Conservation (phyloP, 2,113 vertebrate species). For the Podocnemis expansa region DNA sequence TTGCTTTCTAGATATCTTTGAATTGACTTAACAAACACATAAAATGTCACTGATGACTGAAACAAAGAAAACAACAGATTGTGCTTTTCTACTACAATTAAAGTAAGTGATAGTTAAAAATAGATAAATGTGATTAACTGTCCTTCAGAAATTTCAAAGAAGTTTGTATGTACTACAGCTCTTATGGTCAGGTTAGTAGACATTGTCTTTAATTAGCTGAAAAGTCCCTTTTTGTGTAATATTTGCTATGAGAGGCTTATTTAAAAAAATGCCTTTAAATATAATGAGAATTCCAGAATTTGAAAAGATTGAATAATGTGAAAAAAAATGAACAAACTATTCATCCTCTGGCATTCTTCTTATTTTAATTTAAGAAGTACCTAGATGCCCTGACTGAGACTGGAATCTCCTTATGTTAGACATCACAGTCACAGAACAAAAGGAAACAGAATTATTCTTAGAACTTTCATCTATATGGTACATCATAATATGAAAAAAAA, state of each 20-base stretch:
- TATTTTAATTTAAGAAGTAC: not conserved
- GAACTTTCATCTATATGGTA: not conserved
- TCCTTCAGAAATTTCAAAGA: not conserved
- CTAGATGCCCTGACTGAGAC: not conserved
- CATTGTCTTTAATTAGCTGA: not conserved
- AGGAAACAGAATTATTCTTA: not conserved
- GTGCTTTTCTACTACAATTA: not conserved
- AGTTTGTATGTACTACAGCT: not conserved
- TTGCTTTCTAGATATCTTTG: not conserved
- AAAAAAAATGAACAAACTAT: not conserved
- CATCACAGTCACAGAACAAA: not conserved
- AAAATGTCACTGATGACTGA: not conserved
- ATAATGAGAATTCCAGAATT: not conserved
- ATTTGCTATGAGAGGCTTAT: not conserved
- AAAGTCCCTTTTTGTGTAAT: not conserved
- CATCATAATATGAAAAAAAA: not conserved
- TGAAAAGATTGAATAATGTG: not conserved
- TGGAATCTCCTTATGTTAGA: not conserved
- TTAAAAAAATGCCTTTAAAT: not conserved
- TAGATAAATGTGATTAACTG: not conserved
- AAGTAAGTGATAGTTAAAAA: not conserved
- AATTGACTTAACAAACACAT: not conserved
- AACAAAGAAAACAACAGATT: constrained; percentile 1
- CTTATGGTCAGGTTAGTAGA: not conserved
- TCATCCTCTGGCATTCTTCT: not conserved